These are phyloP conservation scores for Microplitis manilae DNA, from an alignment of 2,888 invertebrate species.

Conservation along the genomic window DNA sequence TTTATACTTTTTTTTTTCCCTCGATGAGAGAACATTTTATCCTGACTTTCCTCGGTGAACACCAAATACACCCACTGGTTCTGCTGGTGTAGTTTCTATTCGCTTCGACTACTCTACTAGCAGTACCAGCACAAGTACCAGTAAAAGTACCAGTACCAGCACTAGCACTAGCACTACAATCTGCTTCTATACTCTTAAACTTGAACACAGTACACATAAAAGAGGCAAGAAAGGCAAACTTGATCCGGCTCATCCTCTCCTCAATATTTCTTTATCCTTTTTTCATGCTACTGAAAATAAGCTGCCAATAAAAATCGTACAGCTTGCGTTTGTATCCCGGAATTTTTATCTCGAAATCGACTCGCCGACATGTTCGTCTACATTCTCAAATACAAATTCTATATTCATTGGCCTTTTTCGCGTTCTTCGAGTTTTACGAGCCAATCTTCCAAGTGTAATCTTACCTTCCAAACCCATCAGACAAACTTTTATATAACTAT, in stretches of 20 bases:
- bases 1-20: neutral
- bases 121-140: no score
- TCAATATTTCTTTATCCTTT: slow-evolving; percentile 34
- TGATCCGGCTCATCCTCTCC: slow-evolving; percentile 43
- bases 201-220: neutral
- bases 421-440: slow-evolving; percentile 46
- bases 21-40: slow-evolving; percentile 28
- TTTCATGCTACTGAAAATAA: slow-evolving; percentile 34
- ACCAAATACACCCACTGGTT: slow-evolving; percentile 11
- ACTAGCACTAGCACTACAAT: no score
- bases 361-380: slow-evolving; percentile 29
- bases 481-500: slow-evolving; percentile 19
- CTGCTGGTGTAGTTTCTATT: neutral
- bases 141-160: no score
- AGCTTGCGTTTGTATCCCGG: slow-evolving; percentile 12
- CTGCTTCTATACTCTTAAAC: neutral
- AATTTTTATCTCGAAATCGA: slow-evolving; percentile 27
- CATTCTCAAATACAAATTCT: slow-evolving; percentile 45
- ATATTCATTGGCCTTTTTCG: slow-evolving; percentile 49
- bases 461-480: slow-evolving; percentile 15
- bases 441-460: slow-evolving; percentile 35
- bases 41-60: neutral
- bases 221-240: slow-evolving; percentile 31
- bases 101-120: no score
- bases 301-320: slow-evolving; percentile 43